These are phyloP conservation scores for Trogon surrucura DNA, from an alignment of 2,113 vertebrate species.

Conservation along the genomic window DNA sequence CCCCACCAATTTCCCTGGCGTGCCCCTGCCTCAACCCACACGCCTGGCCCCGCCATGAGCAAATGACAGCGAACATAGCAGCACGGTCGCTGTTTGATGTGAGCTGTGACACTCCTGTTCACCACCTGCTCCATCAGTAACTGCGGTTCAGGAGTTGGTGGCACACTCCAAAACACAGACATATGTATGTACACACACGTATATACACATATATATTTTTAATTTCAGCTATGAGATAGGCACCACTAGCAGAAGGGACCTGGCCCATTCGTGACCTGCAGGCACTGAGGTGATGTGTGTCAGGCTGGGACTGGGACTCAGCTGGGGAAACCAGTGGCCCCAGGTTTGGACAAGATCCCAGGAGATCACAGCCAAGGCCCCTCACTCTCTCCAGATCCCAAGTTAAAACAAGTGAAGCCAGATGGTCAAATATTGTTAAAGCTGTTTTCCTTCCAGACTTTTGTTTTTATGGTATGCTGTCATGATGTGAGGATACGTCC, in stretches of 20 bases:
- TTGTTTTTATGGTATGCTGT: background rate
- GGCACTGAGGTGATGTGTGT: fast-evolving
- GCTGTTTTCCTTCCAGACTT: background rate
- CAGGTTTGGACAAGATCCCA: background rate
- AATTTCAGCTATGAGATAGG: background rate
- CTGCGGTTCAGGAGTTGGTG: background rate
- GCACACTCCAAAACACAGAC: background rate
- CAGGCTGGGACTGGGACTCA: background rate
- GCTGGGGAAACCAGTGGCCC: background rate
- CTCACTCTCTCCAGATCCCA: background rate
- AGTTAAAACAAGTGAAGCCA: background rate
- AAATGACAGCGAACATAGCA: fast-evolving
- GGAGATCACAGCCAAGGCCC: background rate
- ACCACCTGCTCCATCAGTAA: background rate
- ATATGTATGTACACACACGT: background rate
- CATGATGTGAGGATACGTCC: background rate
- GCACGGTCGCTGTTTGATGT: fast-evolving
- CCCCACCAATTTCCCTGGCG: background rate
- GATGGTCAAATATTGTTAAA: background rate
- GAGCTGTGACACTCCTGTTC: background rate
- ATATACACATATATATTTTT: fast-evolving
- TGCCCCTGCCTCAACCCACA: fast-evolving
- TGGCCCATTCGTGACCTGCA: background rate
- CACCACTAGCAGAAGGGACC: background rate
- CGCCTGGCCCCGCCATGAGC: background rate